These are phyloP conservation scores for Fopius arisanus DNA, from an alignment of 1,140 invertebrate species.

Conservation along the genomic window DNA sequence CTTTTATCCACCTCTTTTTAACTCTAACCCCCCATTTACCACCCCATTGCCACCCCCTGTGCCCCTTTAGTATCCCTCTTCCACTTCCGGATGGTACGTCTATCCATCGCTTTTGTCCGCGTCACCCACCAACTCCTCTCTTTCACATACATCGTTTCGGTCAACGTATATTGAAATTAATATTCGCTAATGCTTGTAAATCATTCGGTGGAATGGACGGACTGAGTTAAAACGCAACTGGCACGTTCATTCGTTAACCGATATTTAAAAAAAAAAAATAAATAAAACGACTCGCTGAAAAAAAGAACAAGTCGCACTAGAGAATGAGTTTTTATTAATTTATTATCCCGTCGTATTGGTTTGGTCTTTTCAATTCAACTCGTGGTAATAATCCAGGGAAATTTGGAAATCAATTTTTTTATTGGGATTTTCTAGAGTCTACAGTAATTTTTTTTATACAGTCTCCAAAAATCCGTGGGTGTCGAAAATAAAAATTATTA, in stretches of 20 bases:
- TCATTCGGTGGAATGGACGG: slow-evolving; percentile 46
- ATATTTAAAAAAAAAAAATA: neutral
- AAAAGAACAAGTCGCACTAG: neutral
- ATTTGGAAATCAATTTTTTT: too few species aligned
- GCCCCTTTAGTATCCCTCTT: slow-evolving; percentile 5
- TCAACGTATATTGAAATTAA: slow-evolving; percentile 63
- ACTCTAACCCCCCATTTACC: neutral
- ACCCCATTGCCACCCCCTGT: slow-evolving; percentile 25
- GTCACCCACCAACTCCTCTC: slow-evolving; percentile 39
- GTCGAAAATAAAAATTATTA: too few species aligned
- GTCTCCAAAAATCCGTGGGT: too few species aligned
- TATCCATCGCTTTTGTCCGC: slow-evolving; percentile 38
- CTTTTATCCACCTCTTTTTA: slow-evolving; percentile 16
- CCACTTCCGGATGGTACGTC: slow-evolving; percentile 22
- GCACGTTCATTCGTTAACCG: slow-evolving; percentile 24
- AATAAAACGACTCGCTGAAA: neutral
- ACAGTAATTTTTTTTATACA: too few species aligned
- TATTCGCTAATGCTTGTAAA: slow-evolving; percentile 65
- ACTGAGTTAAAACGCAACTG: slow-evolving; percentile 36
- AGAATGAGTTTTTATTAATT: slow-evolving; percentile 1
- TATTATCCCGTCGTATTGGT: neutral
- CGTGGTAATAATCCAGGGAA: too few species aligned
- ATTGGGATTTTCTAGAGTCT: too few species aligned
- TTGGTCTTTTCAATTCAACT: neutral
- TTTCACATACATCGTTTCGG: slow-evolving; percentile 41